Percentiles rank a stretch among this genome's conserved stretches.
phyloP scores from a whole-genome alignment of 2,888 invertebrate genomes.

The Calameuta pallipes region DNA sequence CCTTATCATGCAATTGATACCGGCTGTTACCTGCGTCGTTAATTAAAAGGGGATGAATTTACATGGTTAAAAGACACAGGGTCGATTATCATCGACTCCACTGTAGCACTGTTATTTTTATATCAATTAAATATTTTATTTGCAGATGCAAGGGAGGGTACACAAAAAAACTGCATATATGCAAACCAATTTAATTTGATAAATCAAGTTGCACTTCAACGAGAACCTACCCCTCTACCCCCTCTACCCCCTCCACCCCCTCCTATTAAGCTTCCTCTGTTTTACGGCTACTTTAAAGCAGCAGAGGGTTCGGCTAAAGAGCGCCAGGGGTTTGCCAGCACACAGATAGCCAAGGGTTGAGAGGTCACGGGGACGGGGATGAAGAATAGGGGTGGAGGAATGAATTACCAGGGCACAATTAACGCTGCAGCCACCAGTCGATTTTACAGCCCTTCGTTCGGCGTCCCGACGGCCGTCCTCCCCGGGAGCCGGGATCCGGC shows the following conservation, averaged over 20 bases:
- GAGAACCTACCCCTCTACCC: not conserved
- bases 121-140: not conserved
- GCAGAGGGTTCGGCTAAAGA: not conserved
- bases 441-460: constrained; percentile 44
- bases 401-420: constrained; percentile 55
- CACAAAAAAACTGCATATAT: constrained; percentile 1
- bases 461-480: constrained; percentile 61
- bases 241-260: too few species aligned
- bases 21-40: not conserved
- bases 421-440: constrained; percentile 51
- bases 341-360: not conserved
- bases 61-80: not conserved
- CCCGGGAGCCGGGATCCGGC: constrained; percentile 69
- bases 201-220: constrained; percentile 12
- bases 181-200: constrained; percentile 15
- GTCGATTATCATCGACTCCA: not conserved
- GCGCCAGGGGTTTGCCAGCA: not conserved
- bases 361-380: not conserved
- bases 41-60: not conserved
- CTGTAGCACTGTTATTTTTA: not conserved
- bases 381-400: constrained; percentile 30
- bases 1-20: not conserved
- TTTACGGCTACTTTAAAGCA: not conserved
- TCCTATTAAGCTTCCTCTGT: not conserved
- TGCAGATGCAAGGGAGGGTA: not conserved